Base-by-base conservation (phyloP, 1,140 invertebrate genomes). In the Trichonephila clavata region DNA sequence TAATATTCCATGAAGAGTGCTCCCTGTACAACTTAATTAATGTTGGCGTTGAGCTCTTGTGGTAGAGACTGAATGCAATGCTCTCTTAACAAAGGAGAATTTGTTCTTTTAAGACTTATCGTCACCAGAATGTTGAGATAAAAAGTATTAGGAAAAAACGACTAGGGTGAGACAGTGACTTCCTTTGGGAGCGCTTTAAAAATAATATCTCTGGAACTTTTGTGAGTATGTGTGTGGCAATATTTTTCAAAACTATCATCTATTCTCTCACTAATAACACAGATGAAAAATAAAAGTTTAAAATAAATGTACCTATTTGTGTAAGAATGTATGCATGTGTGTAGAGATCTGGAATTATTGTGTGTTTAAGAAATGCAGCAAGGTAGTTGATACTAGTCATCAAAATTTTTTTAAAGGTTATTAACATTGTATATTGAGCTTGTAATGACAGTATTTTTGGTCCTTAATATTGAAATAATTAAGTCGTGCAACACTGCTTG, bases 1-100 rank as follows among this genome's bases (percentile, higher is more conserved):
- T 92, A 92, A 92, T 92, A 92, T 68, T 92, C 90, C 90, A 92
- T 92, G 90, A 92, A 92, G n/a, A 81, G 24, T 86, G 90, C 61
- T 91, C 77, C 71, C 77, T 68, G 90, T 86, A 86, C 90, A 71
- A 59, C 90, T 92, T 92, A 92, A 92, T 92, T 92, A 92, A 92
- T 92, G 90, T 92, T 91, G 90, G 90, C 90, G 90, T 91, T 92
- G 90, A 92, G 90, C 81, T 92, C 77, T 81, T 71, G 81, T 86
- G 80, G 43, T 84, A 16, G 43, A 83, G 68, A 57, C 32, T 57
- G 68, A 90, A 90, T 91, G 57, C 27, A 84, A 83, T 39, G 77
- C n/a, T 77, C 68, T 27, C 16, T 77, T 71, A 91, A 91, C 90
- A 92, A 92, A 92, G 80, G 57, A 16, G 21, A 20, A 13, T 86